These are phyloP conservation scores for Meda fulgida DNA, from an alignment of 2,797 vertebrate species.

Conservation along the genomic window DNA sequence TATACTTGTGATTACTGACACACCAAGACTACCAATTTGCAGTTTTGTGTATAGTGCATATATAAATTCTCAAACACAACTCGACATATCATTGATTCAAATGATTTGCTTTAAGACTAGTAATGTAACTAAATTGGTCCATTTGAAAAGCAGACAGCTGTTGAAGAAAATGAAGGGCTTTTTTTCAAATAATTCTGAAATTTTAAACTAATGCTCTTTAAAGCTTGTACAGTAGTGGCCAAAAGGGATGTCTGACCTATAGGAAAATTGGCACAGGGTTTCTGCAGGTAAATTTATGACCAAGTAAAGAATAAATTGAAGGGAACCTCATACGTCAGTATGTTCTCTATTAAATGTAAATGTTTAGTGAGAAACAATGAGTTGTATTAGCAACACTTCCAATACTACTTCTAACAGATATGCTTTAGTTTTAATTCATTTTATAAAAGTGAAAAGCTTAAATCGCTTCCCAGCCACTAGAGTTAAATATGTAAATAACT, in stretches of 20 bases:
- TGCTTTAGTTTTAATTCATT: too few relatives aligned
- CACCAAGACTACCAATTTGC: background rate
- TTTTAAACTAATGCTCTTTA: background rate
- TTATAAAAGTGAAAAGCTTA: too few relatives aligned
- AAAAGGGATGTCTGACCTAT: background rate
- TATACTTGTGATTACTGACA: background rate
- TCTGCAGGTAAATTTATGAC: background rate
- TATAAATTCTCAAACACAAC: background rate
- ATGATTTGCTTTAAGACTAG: background rate
- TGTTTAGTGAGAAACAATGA: background rate
- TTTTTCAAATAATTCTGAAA: background rate
- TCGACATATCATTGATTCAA: too few relatives aligned
- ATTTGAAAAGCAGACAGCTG: background rate
- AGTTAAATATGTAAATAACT: too few relatives aligned
- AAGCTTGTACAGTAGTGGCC: background rate
- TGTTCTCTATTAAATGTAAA: background rate
- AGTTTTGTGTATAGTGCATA: background rate
- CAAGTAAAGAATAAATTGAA: background rate
- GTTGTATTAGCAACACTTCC: background rate
- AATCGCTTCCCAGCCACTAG: background rate
- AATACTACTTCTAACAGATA: background rate
- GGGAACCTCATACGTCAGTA: background rate
- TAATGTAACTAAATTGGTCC: background rate
- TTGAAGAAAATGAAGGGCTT: background rate
- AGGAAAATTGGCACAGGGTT: background rate